A percentile compares a stretch with the other conserved stretches of the same genome.
Evolutionary conservation across 2,113 vertebrate species (phyloP).

Genomic region (Murina feae): DNA sequence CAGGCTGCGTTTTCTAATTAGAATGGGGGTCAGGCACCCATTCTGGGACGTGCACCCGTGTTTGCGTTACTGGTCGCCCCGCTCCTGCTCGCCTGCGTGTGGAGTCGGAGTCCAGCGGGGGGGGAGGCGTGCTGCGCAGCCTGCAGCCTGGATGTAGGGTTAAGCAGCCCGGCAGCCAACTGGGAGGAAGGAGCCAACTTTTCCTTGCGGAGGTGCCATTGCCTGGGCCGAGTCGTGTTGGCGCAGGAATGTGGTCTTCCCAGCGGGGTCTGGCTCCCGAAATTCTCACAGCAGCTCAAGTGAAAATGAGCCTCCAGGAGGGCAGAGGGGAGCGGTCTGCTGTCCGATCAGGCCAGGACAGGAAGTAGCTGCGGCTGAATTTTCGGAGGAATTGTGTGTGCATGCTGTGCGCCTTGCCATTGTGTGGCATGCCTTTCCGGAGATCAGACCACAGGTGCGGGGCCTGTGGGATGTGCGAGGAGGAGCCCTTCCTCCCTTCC

Average conservation of each 20-base stretch:
- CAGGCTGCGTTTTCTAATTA: background rate
- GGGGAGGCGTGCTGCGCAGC: slow-evolving; percentile 1
- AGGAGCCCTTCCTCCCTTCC: background rate
- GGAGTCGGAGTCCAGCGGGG: background rate
- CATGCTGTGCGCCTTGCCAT: background rate
- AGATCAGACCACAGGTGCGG: slow-evolving; percentile 39
- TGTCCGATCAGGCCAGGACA: background rate
- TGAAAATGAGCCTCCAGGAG: background rate
- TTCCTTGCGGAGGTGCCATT: background rate
- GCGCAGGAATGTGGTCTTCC: background rate
- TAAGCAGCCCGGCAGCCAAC: background rate
- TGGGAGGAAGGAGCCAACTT: slow-evolving; percentile 42
- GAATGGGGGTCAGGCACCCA: background rate
- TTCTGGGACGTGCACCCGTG: background rate
- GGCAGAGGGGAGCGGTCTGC: background rate
- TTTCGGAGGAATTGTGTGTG: background rate
- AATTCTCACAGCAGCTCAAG: background rate
- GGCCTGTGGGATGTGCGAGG: background rate
- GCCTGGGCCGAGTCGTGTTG: no score
- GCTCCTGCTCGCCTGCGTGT: background rate
- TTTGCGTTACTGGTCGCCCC: background rate
- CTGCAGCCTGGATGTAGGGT: background rate
- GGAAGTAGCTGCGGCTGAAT: background rate
- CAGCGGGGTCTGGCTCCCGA: background rate
- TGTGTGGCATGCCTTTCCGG: background rate